phyloP scores from a whole-genome alignment of 1,140 invertebrate species.

The Drosophila parabipectinata region DNA sequence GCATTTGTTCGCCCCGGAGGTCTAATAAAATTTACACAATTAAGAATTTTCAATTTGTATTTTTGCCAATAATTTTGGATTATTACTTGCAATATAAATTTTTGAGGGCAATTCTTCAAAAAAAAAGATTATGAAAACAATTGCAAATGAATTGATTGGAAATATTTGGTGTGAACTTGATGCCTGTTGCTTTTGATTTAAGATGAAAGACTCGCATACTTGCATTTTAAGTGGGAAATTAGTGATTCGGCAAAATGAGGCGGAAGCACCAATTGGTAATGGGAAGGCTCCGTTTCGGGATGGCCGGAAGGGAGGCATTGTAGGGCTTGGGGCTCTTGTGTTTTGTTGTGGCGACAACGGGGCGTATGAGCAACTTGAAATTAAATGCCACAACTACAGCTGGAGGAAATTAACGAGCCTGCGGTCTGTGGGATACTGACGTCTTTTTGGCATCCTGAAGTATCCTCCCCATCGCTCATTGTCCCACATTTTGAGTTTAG shows the following conservation, averaged over 20 bases:
- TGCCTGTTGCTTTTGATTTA: constrained; percentile 11
- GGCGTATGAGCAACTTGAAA: constrained; percentile 60
- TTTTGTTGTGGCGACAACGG: constrained; percentile 32
- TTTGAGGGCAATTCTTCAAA: constrained; percentile 18
- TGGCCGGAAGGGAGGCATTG: not conserved
- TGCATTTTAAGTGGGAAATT: constrained; percentile 67
- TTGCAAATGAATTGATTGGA: not conserved
- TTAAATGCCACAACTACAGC: constrained; percentile 43
- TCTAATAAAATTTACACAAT: constrained; percentile 35
- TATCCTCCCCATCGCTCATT: constrained; percentile 14
- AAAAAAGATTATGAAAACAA: constrained; percentile 22
- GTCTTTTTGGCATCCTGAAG: constrained; percentile 26
- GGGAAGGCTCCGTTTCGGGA: constrained; percentile 15
- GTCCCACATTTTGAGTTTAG: constrained; percentile 12
- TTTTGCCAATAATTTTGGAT: constrained; percentile 13
- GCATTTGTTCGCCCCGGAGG: not conserved
- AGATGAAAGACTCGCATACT: constrained; percentile 56
- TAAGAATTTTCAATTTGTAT: constrained; percentile 33
- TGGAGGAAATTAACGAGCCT: constrained; percentile 34
- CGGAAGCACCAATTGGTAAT: constrained; percentile 39
- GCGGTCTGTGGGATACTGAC: constrained; percentile 43
- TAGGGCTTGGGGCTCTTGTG: not conserved
- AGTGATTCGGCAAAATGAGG: constrained; percentile 36
- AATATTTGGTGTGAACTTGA: constrained; percentile 1
- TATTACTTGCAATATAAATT: constrained; percentile 13